Percentiles rank a stretch among this genome's conserved stretches.
phyloP scores from a whole-genome alignment of 2,888 invertebrate species.

The Zygogramma bicolorata region DNA sequence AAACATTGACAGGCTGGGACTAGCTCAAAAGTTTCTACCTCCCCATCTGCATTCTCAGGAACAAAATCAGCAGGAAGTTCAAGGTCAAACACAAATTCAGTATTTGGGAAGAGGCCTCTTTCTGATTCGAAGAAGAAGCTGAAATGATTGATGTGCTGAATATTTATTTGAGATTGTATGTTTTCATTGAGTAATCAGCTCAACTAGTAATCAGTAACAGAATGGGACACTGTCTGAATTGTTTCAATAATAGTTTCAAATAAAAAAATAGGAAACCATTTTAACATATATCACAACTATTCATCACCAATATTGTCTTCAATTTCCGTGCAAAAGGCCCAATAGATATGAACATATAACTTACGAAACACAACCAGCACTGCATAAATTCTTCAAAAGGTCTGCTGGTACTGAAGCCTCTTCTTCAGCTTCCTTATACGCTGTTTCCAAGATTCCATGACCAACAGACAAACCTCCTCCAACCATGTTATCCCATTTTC shows the following conservation, averaged over 20 bases:
- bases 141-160: too few species aligned
- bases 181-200: too few species aligned
- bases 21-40: conserved; percentile 92
- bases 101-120: conserved; percentile 93
- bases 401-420: conserved; percentile 91
- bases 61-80: conserved; percentile 90
- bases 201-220: too few species aligned
- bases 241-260: too few species aligned
- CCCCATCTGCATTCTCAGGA: conserved; percentile 94
- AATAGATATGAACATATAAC: too few species aligned
- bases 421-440: conserved; percentile 93
- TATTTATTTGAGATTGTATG: too few species aligned
- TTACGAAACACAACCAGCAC: conserved; percentile 87
- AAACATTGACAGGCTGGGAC: conserved; percentile 86
- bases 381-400: conserved; percentile 80
- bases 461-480: conserved; percentile 93
- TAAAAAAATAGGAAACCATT: too few species aligned
- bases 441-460: conserved; percentile 88
- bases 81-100: conserved; percentile 93
- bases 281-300: too few species aligned
- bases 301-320: too few species aligned
- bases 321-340: not conserved
- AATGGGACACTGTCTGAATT: too few species aligned
- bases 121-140: conserved; percentile 94
- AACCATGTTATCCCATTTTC: conserved; percentile 95